Base-by-base conservation (phyloP, 2,797 vertebrate species). In the Scleropages formosus region DNA sequence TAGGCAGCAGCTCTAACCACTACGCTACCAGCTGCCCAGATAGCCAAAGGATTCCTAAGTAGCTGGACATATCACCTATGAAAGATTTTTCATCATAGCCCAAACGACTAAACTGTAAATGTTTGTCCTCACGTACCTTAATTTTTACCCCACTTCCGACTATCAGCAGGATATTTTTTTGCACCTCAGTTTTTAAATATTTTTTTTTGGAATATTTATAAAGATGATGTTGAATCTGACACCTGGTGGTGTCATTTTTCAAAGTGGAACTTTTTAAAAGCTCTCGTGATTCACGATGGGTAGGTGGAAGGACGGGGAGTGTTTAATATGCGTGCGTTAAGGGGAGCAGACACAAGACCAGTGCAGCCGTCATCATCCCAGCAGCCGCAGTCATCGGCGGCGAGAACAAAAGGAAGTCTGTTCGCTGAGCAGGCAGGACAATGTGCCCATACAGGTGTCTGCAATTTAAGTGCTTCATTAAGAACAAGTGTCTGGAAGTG, bases 401-500 rank as follows among this genome's bases (percentile, higher is more conserved):
- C 18, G 4, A 18, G 70, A 72, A 72, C 53, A 72, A 72, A 59
- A 44, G 70, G 24, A 9, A 4, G 51, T 26, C n/a, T 72, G 70
- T 72, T 72, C 49, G 6, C 46, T 47, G 8, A 49, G 24, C 24
- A 24, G 12, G 46, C 46, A 31, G 49, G 4, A 27, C 53, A 59
- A 10, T 44, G 27, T 59, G 70, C 69, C 4, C 53, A 44, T 51
- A 59, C 70, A 59, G 70, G 53, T 59, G 70, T 22, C 26, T 8
- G 31, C 16, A 16, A 18, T n/a, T 59, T 60, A 59, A 72, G 53
- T 72, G 70, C 53, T 27, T 44, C n/a, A 70, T 53, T 70, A 72
- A 59, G 53, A 58, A n/a, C 53, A 9, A 59, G 70, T 58, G 70
- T 58, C 70, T 72, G 70, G 39, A 72, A 72, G 70, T 72, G 53